Base-by-base conservation (phyloP, 2,113 vertebrate genomes). In the Hippocampus comes region DNA sequence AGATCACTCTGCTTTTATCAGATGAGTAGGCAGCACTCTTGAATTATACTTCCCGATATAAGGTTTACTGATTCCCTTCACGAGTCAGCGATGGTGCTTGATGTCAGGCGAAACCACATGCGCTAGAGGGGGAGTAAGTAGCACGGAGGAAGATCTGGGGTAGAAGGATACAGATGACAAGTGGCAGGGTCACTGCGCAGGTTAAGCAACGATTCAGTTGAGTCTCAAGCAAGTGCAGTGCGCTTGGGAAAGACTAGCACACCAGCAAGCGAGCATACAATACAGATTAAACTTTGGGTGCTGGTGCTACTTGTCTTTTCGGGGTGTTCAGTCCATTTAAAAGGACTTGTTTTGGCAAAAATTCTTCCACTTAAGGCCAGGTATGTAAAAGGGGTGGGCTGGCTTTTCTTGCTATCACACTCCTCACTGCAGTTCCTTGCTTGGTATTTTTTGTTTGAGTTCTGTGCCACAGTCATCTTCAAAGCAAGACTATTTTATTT, bases 11-110 rank as follows among this genome's bases (percentile, higher is more conserved):
- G 90, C 85, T 93, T 89, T 92, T 93, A 93, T 93, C 93, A 93
- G 92, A 94, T 91, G 92, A 95, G 92, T 94, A 95, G 94, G 92
- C 94, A 93, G 86, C 81, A 87, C 86, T 89, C 86, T 88, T 90
- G 91, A 61, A 82, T 84, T 79, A 74, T 49, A 49, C 42, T 42
- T 67, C 72, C 71, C 68, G 63, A 83, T 81, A 80, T 74, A 66
- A 70, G 82, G 73, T 87, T 74, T 90, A 91, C 14, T 55, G 90
- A 82, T 87, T 87, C 81, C 85, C 88, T 83, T 89, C 78, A 48
- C 74, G 61, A 86, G 81, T 77, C 82, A 67, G 82, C 86, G 81
- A 67, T 87, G 87, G 78, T 70, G 78, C 82, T 76, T 90, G 92
- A 90, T 86, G 82, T 43, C 51, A 68, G 65, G 81, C 72, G 73